Base-by-base conservation (phyloP, 1,140 invertebrate species). In the Dendroctonus valens region DNA sequence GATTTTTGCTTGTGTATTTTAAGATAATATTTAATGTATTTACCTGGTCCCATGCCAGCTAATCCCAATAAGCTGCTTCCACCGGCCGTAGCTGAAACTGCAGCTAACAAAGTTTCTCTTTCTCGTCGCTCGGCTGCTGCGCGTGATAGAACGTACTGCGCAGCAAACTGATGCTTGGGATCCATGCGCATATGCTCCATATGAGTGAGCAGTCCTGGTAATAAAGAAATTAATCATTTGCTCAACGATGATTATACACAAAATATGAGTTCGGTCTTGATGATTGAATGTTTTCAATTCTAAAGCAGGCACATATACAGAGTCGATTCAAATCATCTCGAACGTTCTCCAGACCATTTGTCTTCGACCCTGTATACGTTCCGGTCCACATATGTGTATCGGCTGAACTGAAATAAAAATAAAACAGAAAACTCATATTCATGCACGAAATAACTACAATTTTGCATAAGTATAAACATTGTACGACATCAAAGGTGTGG, bases 181-280 rank as follows among this genome's bases (percentile, higher is more conserved):
- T 96, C 93, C 92, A 95, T 96, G 74, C 93, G 86, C 94, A 96
- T 96, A 76, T 95, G 92, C 76, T 96, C 94, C 93, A 96, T 96
- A 78, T 96, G 94, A 67, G 89, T 91, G 58, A 96, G 83, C 37
- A 96, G 83, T 77, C 93, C 94, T 96, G 54, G 46, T 41, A 41
- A 44, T 39, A 14, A 15, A 9, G 8, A 37, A 51, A 51, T 26
- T 1, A 26, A 26, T 26, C 26, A 26, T 3, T 26, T 52, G 15
- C 15, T 52, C 11, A 52, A 26, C 26, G 26, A 26, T 26, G 26
- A 26, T 26, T 26, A 26, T 26, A 26, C 26, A 26, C 26, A 26
- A 26, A 26, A 26, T 26, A 26, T 26, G 26, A 26, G 26, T 26
- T 26, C 26, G 26, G 26, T 26, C 3, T 26, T 26, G 26, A 2